These are phyloP conservation scores for Drosophila aldrichi DNA, from an alignment of 2,888 invertebrate genomes.

Conservation along the genomic window DNA sequence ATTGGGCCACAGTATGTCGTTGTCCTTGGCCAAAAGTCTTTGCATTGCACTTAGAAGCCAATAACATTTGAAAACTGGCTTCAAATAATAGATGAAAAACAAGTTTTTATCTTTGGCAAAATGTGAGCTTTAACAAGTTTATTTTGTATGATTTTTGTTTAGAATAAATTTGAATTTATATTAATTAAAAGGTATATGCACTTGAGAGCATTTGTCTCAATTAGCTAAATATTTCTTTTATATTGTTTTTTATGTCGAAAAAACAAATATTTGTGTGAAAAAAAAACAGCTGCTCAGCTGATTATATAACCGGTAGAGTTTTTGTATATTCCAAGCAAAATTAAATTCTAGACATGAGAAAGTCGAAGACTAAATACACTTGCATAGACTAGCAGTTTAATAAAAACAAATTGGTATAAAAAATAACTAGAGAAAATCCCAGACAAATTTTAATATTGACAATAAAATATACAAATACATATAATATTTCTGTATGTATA, in stretches of 20 bases:
- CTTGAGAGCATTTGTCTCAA: too few relatives aligned
- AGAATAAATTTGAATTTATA: background rate
- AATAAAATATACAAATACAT: too few relatives aligned
- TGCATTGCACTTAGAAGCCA: constrained; percentile 33
- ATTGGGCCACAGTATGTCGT: constrained; percentile 6
- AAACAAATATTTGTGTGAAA: constrained; percentile 25
- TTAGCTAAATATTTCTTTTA: too few relatives aligned
- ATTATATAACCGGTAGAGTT: constrained; percentile 34
- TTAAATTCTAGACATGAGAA: background rate
- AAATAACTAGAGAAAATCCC: background rate
- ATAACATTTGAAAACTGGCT: constrained; percentile 32
- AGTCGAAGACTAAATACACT: background rate
- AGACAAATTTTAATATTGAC: too few relatives aligned
- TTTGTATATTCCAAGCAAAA: constrained; percentile 22
- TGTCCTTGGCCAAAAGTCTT: constrained; percentile 51
- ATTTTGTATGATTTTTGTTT: background rate
- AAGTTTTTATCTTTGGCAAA: constrained; percentile 22
- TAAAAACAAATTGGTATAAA: background rate
- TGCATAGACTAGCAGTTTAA: too few relatives aligned
- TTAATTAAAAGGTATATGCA: background rate
- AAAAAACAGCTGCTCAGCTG: constrained; percentile 26
- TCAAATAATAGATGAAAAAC: constrained; percentile 34
- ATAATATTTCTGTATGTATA: too few relatives aligned
- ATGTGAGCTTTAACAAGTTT: background rate
- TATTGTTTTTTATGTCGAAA: constrained; percentile 2